Evolutionary conservation across 2,113 vertebrate genomes (phyloP).

Genomic region (Macaca nemestrina): DNA sequence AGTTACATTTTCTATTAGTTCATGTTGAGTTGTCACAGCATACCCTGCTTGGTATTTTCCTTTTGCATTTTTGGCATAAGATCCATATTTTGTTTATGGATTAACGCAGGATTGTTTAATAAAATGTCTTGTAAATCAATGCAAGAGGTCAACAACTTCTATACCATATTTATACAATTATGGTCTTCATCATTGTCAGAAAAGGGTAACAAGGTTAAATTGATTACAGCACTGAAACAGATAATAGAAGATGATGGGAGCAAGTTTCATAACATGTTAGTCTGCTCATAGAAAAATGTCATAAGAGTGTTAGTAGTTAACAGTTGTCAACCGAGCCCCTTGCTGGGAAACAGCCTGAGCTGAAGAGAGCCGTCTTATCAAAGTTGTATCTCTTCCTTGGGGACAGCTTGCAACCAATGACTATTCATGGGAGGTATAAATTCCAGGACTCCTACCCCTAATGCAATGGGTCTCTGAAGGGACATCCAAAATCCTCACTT

Average conservation of each 20-base stretch:
- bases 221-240: not conserved
- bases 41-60: not conserved
- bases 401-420: not conserved
- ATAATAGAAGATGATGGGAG: accelerated
- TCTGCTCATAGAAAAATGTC: not conserved
- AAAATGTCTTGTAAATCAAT: not conserved
- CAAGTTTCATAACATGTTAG: not conserved
- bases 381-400: not conserved
- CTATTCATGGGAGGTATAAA: not conserved
- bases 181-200: not conserved
- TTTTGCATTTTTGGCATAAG: not conserved
- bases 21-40: not conserved
- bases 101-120: not conserved
- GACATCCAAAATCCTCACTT: not conserved
- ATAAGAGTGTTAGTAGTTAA: not conserved
- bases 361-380: not conserved
- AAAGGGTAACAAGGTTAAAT: not conserved
- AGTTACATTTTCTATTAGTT: not conserved
- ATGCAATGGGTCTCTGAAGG: accelerated
- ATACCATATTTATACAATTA: not conserved
- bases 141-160: not conserved
- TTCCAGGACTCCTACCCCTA: not conserved
- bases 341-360: not conserved
- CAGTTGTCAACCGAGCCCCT: not conserved
- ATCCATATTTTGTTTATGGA: not conserved